Evolutionary conservation across 2,888 invertebrate species (phyloP).

Genomic region (Caenorhabditis becei): DNA sequence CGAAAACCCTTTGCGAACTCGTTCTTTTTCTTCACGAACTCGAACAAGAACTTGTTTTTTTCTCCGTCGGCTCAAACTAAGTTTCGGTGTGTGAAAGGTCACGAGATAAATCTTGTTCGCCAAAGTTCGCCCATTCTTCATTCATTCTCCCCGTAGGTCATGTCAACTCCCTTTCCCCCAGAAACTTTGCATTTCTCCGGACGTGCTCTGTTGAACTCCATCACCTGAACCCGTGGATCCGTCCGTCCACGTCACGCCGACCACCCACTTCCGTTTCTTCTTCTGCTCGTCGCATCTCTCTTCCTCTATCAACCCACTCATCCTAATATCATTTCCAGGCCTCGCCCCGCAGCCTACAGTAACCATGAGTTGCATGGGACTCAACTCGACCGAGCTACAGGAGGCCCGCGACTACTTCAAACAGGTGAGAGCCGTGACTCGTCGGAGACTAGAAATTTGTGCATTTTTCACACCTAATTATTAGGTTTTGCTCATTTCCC

Average conservation of each 20-base stretch:
- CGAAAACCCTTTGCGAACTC: constrained; percentile 8
- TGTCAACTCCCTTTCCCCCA: too few relatives aligned
- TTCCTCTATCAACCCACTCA: background rate
- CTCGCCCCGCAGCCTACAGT: background rate
- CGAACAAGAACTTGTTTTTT: too few relatives aligned
- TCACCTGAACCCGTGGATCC: background rate
- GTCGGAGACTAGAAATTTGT: background rate
- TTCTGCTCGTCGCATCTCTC: constrained; percentile 2
- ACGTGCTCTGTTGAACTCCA: background rate
- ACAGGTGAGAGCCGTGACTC: constrained; percentile 42
- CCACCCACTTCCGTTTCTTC: constrained; percentile 11
- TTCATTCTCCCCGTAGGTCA: background rate
- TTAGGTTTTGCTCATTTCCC: constrained; percentile 34
- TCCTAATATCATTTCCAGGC: constrained; percentile 6
- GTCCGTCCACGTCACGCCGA: constrained; percentile 9
- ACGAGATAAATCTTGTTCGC: background rate
- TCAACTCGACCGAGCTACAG: constrained; percentile 62
- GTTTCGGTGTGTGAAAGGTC: background rate
- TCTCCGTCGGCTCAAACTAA: background rate
- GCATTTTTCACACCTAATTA: constrained; percentile 43
- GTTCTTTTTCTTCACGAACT: constrained; percentile 13
- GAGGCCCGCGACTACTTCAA: constrained; percentile 65
- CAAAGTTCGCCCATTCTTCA: background rate
- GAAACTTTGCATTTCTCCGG: too few relatives aligned
- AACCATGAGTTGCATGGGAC: constrained; percentile 63